Evolutionary conservation across 1,140 invertebrate genomes (phyloP), one percentile per base, ranked within the genome.

Genomic region (Philotrypesis tridentata): DNA sequence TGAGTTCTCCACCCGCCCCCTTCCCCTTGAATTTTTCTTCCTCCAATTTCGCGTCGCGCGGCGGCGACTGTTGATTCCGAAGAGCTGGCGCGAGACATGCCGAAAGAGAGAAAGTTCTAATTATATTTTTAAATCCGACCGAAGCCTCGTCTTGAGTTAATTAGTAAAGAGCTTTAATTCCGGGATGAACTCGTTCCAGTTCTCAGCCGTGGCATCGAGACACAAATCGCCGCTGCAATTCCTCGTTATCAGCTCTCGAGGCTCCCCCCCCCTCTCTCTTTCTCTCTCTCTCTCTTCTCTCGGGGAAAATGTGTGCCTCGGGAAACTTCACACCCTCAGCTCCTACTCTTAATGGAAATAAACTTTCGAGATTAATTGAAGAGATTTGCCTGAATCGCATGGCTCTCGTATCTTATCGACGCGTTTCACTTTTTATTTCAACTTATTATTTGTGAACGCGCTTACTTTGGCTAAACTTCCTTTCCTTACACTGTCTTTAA

Each of bases 11-110:
- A 33, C 33, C 23, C 23, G n/a, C 9, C 27, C 23, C 21, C 11
- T 71, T 12, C 73, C 73, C 67, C 75, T 84, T 80, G 70, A 70
- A 77, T 82, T 75, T 84, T 84, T 72, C 82, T n/a, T 11, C 23
- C 31, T 12, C 55, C 60, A 40, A 70, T 73, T 43, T 60, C 70
- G 55, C 76, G n/a, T n/a, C n/a, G n/a, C n/a, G n/a, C 79, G 29
- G 23, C 60, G 71, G 63, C 65, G 48, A 55, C 21, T 55, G 48
- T 17, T 55, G 48, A 70, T 70, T 33, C 17, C 12, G 31, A 33
- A 31, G 5, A 82, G 82, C n/a, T n/a, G n/a, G 71, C 9, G 33
- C 9, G 33, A 55, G 40, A 25, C 23, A 25, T n/a, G n/a, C n/a
- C n/a, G 61, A 5, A 8, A 37, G 33, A 37, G 33, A 78, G 25